Percentiles rank a stretch among this genome's conserved stretches.
Conservation (phyloP, 2,113 vertebrate species). For the Pterocles burchelli region DNA sequence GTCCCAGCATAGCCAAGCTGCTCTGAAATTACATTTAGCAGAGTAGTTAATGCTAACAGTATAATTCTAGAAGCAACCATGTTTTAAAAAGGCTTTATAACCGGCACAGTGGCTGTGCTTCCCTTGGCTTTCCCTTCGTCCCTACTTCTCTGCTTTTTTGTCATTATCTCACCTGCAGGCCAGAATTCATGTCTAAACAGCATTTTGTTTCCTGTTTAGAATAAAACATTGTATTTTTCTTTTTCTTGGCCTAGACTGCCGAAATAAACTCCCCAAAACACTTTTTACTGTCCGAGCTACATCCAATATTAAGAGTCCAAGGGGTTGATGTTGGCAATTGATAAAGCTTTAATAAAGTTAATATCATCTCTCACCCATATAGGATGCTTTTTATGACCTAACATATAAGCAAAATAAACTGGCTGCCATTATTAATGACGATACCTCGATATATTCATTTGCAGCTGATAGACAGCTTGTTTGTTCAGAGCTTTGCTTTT, state of each 20-base stretch:
- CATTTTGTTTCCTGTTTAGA: not conserved
- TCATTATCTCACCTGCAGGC: not conserved
- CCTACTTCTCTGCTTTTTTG: not conserved
- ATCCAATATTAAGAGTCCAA: conserved; percentile 9
- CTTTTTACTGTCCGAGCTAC: not conserved
- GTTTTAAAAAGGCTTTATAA: conserved; percentile 75
- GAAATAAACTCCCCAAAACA: conserved; percentile 9
- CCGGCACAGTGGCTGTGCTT: not conserved
- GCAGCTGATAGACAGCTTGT: not conserved
- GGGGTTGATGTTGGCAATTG: not conserved
- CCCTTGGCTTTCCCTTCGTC: not conserved
- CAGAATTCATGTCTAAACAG: not conserved
- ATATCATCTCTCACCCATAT: not conserved
- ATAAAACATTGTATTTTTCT: not conserved
- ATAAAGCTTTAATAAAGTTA: conserved; percentile 46
- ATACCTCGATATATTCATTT: not conserved
- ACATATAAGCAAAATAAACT: conserved; percentile 25
- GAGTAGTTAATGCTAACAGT: conserved; percentile 83
- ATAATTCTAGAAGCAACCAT: conserved; percentile 76
- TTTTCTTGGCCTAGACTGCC: not conserved
- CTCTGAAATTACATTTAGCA: conserved; percentile 85
- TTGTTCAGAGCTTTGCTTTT: not conserved
- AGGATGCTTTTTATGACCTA: not conserved
- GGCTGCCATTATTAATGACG: not conserved
- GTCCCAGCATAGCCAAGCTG: conserved; percentile 88